Percentiles rank a stretch among this genome's conserved stretches.
Evolutionary conservation across 2,888 invertebrate genomes (phyloP).

Genomic region (Clunio marinus): DNA sequence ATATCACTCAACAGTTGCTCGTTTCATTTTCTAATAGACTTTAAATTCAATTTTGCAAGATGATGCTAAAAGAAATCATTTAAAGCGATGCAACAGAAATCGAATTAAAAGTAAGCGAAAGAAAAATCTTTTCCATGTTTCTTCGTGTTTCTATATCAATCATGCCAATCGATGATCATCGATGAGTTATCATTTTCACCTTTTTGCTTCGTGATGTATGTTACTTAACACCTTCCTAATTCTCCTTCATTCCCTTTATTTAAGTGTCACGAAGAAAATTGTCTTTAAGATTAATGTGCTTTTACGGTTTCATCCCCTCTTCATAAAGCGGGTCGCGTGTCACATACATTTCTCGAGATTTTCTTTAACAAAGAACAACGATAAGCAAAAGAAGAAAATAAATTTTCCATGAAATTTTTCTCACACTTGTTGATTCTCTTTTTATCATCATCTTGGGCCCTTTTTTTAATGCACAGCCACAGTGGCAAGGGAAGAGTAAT

Average conservation of each 20-base stretch:
- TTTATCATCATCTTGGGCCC: neutral
- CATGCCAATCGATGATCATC: neutral
- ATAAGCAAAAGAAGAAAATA: neutral
- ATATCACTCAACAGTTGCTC: neutral
- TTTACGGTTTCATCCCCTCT: slow-evolving; percentile 16
- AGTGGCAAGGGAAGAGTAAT: slow-evolving; percentile 21
- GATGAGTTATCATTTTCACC: neutral
- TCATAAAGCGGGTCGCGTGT: slow-evolving; percentile 16
- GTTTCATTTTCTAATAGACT: neutral
- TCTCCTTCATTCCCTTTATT: too few relatives aligned
- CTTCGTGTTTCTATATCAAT: neutral
- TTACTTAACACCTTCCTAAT: neutral
- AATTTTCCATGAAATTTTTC: neutral
- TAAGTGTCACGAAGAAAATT: neutral
- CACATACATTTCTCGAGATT: neutral
- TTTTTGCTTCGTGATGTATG: neutral
- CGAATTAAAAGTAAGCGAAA: too few relatives aligned
- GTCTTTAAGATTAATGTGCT: slow-evolving; percentile 6
- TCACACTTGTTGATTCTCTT: slow-evolving; percentile 31
- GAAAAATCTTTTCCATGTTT: slow-evolving; percentile 7
- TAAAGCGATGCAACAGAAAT: too few relatives aligned
- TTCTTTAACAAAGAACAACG: too few relatives aligned
- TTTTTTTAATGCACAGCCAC: slow-evolving; percentile 3
- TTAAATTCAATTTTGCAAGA: slow-evolving; percentile 12
- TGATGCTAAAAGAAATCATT: neutral